Percentiles rank a stretch among this genome's conserved stretches.
phyloP scores from a whole-genome alignment of 2,888 invertebrate species.

The Malacosoma neustria region DNA sequence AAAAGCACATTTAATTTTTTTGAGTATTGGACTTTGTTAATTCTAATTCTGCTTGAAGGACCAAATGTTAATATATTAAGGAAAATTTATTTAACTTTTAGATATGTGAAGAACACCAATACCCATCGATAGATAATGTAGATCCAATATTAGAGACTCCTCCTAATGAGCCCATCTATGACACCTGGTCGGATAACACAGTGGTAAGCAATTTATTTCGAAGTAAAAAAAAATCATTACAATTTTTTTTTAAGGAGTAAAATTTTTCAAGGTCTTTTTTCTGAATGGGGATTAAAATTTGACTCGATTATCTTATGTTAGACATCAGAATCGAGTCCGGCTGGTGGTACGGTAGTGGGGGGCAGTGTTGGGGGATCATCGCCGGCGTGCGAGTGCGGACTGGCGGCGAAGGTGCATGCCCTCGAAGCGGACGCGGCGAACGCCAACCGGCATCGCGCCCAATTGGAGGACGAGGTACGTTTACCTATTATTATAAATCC shows the following conservation, averaged over 20 bases:
- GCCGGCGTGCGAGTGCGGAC: slow-evolving; percentile 40
- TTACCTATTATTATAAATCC: no score
- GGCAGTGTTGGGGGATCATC: slow-evolving; percentile 6
- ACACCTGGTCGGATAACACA: slow-evolving; percentile 50
- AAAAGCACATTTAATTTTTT: no score
- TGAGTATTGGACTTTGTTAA: no score
- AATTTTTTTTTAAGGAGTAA: slow-evolving; percentile 1
- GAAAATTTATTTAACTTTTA: slow-evolving; percentile 18
- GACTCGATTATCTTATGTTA: no score
- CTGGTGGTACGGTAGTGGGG: no score
- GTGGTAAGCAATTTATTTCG: slow-evolving; percentile 17
- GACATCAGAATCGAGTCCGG: slow-evolving; percentile 11
- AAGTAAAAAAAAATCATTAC: neutral
- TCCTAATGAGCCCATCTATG: slow-evolving; percentile 39
- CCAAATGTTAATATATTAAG: no score
- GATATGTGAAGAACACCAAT: slow-evolving; percentile 70
- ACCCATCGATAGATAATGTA: slow-evolving; percentile 59
- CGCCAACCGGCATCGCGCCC: slow-evolving; percentile 35
- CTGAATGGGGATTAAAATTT: no score
- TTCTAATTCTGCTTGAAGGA: no score
- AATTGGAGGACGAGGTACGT: slow-evolving; percentile 53
- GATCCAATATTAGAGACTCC: slow-evolving; percentile 46
- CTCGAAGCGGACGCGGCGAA: slow-evolving; percentile 60
- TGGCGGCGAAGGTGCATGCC: slow-evolving; percentile 63
- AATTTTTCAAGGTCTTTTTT: neutral